phyloP scores from a whole-genome alignment of 2,113 vertebrate species.

The Saguinus midas region DNA sequence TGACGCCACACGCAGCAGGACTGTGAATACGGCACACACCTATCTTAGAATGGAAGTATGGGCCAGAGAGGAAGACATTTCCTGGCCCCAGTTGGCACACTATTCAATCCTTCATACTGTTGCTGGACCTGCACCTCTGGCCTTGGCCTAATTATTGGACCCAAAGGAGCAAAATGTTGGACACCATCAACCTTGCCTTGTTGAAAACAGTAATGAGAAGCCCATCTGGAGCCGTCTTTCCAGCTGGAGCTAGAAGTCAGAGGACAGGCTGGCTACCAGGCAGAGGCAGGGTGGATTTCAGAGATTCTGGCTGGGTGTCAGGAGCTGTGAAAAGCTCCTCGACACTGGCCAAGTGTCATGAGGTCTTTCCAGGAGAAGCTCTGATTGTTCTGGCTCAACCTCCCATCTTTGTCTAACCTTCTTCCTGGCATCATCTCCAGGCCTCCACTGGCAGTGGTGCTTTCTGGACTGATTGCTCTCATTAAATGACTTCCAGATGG shows the following conservation, averaged over 20 bases:
- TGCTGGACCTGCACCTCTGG: background rate
- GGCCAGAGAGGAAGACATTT: background rate
- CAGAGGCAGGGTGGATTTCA: background rate
- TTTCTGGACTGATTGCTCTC: background rate
- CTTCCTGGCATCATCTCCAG: background rate
- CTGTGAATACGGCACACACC: background rate
- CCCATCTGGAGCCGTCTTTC: background rate
- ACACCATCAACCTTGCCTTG: background rate
- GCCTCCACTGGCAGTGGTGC: background rate
- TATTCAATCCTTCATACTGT: background rate
- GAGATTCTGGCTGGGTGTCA: background rate
- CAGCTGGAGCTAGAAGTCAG: background rate
- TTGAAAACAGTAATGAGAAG: background rate
- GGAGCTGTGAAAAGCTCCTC: background rate
- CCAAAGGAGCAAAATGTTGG: background rate
- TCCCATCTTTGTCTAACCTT: background rate
- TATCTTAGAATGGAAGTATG: background rate
- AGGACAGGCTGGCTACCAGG: background rate
- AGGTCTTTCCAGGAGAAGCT: background rate
- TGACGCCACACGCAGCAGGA: background rate
- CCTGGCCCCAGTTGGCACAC: background rate
- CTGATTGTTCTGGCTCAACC: background rate
- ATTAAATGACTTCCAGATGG: slow-evolving; percentile 19
- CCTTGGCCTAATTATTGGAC: background rate
- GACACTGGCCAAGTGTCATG: background rate